Conservation (phyloP, 1,140 invertebrate species). For the Sycophaga agraensis region DNA sequence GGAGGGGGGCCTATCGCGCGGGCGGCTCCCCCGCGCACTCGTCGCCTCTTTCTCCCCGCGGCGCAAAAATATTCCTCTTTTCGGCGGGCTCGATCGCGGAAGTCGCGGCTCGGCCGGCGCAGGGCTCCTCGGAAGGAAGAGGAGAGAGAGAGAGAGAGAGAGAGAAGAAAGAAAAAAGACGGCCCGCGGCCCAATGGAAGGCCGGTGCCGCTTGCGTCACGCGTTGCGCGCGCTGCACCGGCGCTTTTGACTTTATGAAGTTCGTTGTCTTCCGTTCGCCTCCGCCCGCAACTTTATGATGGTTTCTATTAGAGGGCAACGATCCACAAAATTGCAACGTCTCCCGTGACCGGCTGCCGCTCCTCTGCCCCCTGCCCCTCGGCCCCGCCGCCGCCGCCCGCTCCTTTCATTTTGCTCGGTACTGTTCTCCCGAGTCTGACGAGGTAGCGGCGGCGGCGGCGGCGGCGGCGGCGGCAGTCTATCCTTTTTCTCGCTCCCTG, state of each 20-base stretch:
- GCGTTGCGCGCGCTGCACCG: background rate
- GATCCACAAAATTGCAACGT: slow-evolving; percentile 49
- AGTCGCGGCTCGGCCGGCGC: too few species aligned
- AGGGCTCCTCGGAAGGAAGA: too few species aligned
- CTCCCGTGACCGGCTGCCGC: slow-evolving; percentile 13
- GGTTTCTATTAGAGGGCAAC: slow-evolving; percentile 46
- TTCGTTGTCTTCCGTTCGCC: slow-evolving; percentile 28
- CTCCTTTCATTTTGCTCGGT: slow-evolving; percentile 23
- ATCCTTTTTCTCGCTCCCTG: slow-evolving; percentile 3
- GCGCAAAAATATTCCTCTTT: too few species aligned
- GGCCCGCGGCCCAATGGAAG: too few species aligned
- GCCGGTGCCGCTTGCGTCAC: background rate
- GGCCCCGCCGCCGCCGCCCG: too few species aligned
- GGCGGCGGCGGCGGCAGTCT: too few species aligned
- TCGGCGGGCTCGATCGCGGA: too few species aligned
- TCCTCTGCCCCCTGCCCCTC: too few species aligned
- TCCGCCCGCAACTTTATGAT: slow-evolving; percentile 36
- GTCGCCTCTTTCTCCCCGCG: too few species aligned
- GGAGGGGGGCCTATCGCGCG: too few species aligned
- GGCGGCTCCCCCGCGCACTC: too few species aligned
- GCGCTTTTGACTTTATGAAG: slow-evolving; percentile 23
- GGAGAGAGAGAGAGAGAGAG: background rate
- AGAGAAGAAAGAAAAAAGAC: background rate
- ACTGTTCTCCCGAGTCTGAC: slow-evolving; percentile 18
- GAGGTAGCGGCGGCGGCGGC: background rate